Conservation (phyloP, 2,113 vertebrate genomes). For the Cygnus buccinator region DNA sequence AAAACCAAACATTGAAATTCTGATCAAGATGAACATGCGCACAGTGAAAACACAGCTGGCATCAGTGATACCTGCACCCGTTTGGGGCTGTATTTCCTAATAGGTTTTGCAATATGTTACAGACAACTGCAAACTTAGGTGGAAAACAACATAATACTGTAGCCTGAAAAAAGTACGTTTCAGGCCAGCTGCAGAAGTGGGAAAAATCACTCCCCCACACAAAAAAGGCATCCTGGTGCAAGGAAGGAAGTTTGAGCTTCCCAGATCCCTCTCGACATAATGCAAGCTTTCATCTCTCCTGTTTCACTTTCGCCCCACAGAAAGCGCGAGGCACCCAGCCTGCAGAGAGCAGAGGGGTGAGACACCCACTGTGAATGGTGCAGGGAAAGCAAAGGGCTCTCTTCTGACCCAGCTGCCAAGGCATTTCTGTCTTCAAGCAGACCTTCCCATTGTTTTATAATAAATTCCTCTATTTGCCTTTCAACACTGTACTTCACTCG, state of each 20-base stretch:
- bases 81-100: neutral
- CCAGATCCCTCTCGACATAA: rapidly evolving
- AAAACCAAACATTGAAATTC: neutral
- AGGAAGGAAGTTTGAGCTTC: neutral
- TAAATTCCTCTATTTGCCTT: neutral
- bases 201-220: rapidly evolving
- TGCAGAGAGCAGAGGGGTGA: neutral
- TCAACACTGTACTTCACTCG: neutral
- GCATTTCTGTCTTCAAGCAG: neutral
- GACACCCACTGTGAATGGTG: rapidly evolving
- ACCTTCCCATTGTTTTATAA: neutral
- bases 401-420: neutral
- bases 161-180: neutral
- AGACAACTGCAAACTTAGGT: neutral
- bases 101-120: neutral
- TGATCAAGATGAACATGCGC: neutral
- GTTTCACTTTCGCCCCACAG: neutral
- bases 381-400: neutral
- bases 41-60: neutral
- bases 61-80: neutral
- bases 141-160: neutral
- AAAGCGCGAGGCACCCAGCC: neutral
- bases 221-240: neutral
- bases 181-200: neutral
- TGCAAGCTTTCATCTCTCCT: neutral